Base-by-base conservation (phyloP, 1,140 invertebrate genomes). In the Chironomus tepperi region DNA sequence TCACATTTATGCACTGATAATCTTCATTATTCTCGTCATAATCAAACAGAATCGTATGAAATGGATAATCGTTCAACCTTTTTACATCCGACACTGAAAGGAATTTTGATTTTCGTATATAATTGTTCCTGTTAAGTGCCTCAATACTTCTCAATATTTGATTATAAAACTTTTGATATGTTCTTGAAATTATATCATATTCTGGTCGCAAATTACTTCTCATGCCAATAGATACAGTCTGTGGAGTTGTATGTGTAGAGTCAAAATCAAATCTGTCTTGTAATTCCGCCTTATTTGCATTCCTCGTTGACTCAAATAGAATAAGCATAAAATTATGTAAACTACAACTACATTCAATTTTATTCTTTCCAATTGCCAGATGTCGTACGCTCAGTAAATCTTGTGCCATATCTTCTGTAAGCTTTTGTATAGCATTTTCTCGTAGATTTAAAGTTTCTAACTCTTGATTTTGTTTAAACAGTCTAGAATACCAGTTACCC, bases 321-420 rank as follows among this genome's bases (percentile, higher is more conserved):
- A 7, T 70, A 6, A 86, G 83, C 16, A 83, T 82, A 0, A 88
- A 78, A 15, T 85, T 80, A 74, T 84, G 80, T 0, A 82, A 73
- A 7, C 82, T 75, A 75, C 86, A 85, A 75, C 85, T 84, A 74
- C 87, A 89, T 0, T 86, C 77, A 10, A 88, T 83, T 16, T 83
- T 81, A 76, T 88, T 88, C 0, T 80, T 79, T 0, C 83, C 82
- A 0, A 88, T 34, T 18, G 81, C 82, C 0, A 88, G 65, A 24
- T 9, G 10, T 21, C 65, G 19, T 81, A 78, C 84, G 6, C 18
- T 78, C 76, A 72, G 77, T 43, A 75, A 79, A 77, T 87, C 86
- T 21, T 78, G 74, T 0, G 84, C 76, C 84, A 87, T 87, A 74
- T 83, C 79, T 7, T 78, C 78, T 0, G 84, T 81, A 5, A 87